A percentile compares a stretch with the other conserved stretches of the same genome.
Conservation (phyloP, 2,888 invertebrate species). For the Eumerus sabulonum region DNA sequence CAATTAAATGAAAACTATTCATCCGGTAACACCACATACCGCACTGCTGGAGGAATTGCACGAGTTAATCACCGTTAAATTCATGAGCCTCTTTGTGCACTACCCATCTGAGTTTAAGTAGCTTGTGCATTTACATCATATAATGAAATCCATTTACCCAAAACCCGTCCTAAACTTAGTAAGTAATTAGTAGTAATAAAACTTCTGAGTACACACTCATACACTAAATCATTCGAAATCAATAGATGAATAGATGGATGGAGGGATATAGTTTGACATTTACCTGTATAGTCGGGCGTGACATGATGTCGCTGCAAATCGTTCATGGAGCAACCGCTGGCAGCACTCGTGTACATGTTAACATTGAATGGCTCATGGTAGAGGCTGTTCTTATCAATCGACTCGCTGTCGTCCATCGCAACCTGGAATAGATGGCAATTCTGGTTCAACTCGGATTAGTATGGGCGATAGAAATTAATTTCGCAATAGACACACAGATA, state of each 20-base stretch:
- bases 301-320: constrained; percentile 79
- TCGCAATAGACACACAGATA: neutral
- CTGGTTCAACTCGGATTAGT: constrained; percentile 63
- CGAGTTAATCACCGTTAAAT: too few relatives aligned
- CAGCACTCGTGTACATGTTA: constrained; percentile 79
- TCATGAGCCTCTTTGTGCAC: too few relatives aligned
- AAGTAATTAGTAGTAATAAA: constrained; percentile 46
- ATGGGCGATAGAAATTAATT: constrained; percentile 18
- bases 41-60: too few relatives aligned
- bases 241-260: too few relatives aligned
- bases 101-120: neutral
- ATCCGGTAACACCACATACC: too few relatives aligned
- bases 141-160: constrained; percentile 35
- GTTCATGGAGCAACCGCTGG: constrained; percentile 79
- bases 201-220: constrained; percentile 32
- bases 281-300: constrained; percentile 82
- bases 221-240: too few relatives aligned
- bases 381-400: constrained; percentile 79
- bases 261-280: too few relatives aligned
- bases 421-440: constrained; percentile 74
- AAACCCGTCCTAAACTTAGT: neutral
- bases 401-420: constrained; percentile 79
- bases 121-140: constrained; percentile 1
- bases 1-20: constrained; percentile 41
- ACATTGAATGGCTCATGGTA: constrained; percentile 80